Conservation (phyloP, 64 coral and sea anemone genomes). For the Porites lutea region DNA sequence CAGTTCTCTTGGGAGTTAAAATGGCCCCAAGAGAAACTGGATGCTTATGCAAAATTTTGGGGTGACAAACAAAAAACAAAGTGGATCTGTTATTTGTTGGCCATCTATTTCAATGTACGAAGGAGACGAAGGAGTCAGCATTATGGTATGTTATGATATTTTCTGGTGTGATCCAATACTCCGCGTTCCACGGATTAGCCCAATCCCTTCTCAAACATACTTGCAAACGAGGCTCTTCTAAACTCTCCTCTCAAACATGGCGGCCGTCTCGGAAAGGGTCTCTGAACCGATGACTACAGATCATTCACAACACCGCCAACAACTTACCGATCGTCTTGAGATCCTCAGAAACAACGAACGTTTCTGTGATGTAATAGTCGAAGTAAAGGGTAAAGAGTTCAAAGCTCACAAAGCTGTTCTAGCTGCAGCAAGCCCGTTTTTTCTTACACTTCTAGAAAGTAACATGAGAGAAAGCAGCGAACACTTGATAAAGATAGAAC, state of each 20-base stretch:
- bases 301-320: not conserved
- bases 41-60: too few species aligned
- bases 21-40: too few species aligned
- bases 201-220: too few species aligned
- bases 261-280: not conserved
- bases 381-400: not conserved
- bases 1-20: too few species aligned
- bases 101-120: too few species aligned
- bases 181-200: too few species aligned
- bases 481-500: not conserved
- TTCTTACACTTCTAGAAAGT: not conserved
- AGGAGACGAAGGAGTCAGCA: too few species aligned
- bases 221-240: too few species aligned
- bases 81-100: too few species aligned
- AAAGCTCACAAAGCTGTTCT: not conserved
- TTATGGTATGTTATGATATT: too few species aligned
- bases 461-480: not conserved
- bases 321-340: not conserved
- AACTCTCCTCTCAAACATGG: not conserved
- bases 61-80: too few species aligned
- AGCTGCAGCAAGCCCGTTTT: not conserved
- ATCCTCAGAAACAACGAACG: not conserved
- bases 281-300: not conserved
- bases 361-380: not conserved
- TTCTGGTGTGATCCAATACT: too few species aligned